Percentiles rank a stretch among this genome's conserved stretches.
phyloP scores from a whole-genome alignment of 1,140 invertebrate genomes.

The Trinorchestia longiramus region DNA sequence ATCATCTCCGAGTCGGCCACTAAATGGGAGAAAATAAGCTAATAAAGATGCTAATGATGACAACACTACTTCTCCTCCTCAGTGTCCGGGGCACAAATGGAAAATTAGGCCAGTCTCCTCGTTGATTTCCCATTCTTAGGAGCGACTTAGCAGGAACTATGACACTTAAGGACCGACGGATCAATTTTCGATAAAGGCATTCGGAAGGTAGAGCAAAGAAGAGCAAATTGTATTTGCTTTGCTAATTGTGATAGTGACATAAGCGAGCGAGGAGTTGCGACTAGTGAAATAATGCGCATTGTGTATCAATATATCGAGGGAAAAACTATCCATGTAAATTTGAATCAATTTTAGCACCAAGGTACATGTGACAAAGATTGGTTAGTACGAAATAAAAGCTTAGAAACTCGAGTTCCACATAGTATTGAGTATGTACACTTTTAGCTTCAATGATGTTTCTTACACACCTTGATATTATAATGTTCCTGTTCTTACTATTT shows the following conservation, averaged over 20 bases:
- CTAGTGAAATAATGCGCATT: background rate
- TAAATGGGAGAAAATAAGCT: slow-evolving; percentile 53
- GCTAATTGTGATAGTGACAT: background rate
- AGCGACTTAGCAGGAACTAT: background rate
- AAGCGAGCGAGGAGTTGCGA: background rate
- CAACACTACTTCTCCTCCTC: slow-evolving; percentile 46
- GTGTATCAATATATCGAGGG: background rate
- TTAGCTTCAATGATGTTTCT: background rate
- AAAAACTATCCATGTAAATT: background rate
- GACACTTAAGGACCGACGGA: background rate
- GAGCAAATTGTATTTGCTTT: background rate
- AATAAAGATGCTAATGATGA: slow-evolving; percentile 54
- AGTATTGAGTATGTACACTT: background rate
- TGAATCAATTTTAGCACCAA: background rate
- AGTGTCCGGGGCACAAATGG: slow-evolving; percentile 44
- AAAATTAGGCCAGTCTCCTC: slow-evolving; percentile 30
- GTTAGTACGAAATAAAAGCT: background rate
- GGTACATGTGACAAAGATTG: background rate
- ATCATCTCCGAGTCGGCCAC: slow-evolving; percentile 21
- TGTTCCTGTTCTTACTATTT: background rate
- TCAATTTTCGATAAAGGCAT: slow-evolving; percentile 37
- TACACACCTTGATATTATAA: background rate
- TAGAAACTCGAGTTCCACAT: background rate
- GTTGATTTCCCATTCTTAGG: slow-evolving; percentile 29
- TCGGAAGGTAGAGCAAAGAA: background rate